Evolutionary conservation across 2,888 invertebrate genomes (phyloP).

Genomic region (Gymnosoma rotundatum): DNA sequence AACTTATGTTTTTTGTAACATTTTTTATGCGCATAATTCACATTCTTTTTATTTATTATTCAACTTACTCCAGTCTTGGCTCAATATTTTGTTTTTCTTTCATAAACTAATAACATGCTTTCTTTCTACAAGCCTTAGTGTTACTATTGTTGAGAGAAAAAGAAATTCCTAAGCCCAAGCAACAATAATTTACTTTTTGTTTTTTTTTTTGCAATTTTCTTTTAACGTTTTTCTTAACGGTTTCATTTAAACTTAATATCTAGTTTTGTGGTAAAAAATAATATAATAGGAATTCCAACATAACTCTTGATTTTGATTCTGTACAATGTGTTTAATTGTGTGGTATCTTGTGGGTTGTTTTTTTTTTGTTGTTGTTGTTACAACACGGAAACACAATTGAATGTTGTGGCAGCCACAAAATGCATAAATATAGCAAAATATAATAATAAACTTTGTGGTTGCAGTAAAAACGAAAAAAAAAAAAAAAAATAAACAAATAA

Average conservation of each 20-base stretch:
- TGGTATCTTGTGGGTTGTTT: conserved; percentile 36
- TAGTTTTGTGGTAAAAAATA: conserved; percentile 33
- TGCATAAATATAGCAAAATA: conserved; percentile 26
- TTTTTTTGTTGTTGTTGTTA: conserved; percentile 16
- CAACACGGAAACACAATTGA: conserved; percentile 54
- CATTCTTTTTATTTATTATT: conserved; percentile 9
- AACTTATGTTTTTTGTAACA: neutral
- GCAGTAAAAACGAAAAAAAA: too few species aligned
- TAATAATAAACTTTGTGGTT: conserved; percentile 30
- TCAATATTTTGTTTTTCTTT: neutral
- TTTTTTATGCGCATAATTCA: neutral
- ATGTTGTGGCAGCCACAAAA: conserved; percentile 41
- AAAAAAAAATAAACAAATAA: neutral
- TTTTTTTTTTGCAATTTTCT: neutral
- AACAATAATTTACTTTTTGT: conserved; percentile 17
- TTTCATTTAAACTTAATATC: conserved; percentile 45
- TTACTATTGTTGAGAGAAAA: neutral
- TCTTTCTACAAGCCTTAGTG: too few species aligned
- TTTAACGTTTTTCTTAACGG: conserved; percentile 44
- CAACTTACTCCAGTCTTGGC: neutral
- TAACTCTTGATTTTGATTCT: conserved; percentile 54
- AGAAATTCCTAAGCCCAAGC: conserved; percentile 24
- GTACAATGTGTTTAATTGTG: conserved; percentile 55
- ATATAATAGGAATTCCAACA: conserved; percentile 52
- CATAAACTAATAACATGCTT: neutral